Evolutionary conservation across 2,888 invertebrate species (phyloP).

Genomic region (Acleris laterana): DNA sequence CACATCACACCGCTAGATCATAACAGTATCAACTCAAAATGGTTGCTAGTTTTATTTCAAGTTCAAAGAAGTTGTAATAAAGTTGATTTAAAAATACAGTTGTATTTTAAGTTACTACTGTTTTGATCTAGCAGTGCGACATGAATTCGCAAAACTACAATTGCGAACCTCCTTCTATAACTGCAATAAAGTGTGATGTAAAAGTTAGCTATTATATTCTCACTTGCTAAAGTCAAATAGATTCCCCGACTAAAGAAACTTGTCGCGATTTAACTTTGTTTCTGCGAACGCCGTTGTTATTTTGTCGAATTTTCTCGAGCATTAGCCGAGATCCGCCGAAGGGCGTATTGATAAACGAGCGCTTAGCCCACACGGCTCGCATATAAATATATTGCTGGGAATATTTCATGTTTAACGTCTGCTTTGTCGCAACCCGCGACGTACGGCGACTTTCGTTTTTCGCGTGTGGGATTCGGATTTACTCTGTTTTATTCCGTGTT

Average conservation of each 20-base stretch:
- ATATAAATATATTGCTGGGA: constrained; percentile 68
- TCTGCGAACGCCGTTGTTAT: constrained; percentile 37
- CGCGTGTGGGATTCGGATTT: not conserved
- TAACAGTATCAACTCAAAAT: too few relatives aligned
- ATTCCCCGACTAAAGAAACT: constrained; percentile 7
- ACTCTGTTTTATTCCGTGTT: too few relatives aligned
- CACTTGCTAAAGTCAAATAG: not conserved
- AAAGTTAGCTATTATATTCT: not conserved
- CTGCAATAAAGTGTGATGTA: not conserved
- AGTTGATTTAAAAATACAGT: too few relatives aligned
- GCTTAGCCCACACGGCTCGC: constrained; percentile 64
- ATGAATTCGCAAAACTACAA: too few relatives aligned
- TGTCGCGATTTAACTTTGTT: constrained; percentile 33
- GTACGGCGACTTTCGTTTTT: constrained; percentile 7
- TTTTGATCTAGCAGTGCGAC: too few relatives aligned
- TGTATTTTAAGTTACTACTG: too few relatives aligned
- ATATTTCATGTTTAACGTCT: constrained; percentile 71
- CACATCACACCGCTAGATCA: too few relatives aligned
- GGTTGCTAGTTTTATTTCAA: too few relatives aligned
- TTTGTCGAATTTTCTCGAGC: constrained; percentile 36
- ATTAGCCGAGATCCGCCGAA: constrained; percentile 53
- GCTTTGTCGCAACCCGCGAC: constrained; percentile 20
- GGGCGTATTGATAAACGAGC: constrained; percentile 76
- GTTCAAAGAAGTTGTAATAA: too few relatives aligned
- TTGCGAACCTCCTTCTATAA: too few relatives aligned